These are phyloP conservation scores for Pleuronectes platessa DNA, from an alignment of 2,113 vertebrate genomes.

Conservation along the genomic window DNA sequence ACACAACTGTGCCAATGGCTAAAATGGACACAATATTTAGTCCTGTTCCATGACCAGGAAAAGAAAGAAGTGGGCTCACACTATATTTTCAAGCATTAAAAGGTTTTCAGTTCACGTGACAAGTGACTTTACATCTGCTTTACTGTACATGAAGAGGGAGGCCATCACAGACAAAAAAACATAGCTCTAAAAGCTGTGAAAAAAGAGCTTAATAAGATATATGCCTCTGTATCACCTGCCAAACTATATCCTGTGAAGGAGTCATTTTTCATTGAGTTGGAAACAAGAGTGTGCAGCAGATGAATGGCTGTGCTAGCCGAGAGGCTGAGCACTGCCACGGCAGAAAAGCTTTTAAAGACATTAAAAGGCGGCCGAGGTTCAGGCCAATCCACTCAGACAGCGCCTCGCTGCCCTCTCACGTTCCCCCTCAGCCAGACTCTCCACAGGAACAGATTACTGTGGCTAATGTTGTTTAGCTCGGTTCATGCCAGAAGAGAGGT, in stretches of 20 bases:
- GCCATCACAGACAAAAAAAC: background rate
- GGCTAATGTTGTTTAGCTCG: slow-evolving; percentile 55
- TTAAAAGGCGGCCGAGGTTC: slow-evolving; percentile 68
- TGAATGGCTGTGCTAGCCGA: slow-evolving; percentile 40
- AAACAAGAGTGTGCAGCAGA: slow-evolving; percentile 45
- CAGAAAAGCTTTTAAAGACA: slow-evolving; percentile 79
- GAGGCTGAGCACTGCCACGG: slow-evolving; percentile 41
- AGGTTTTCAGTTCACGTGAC: background rate
- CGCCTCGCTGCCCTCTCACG: slow-evolving; percentile 47
- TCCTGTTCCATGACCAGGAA: no score
- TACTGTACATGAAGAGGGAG: background rate
- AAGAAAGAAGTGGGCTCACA: no score
- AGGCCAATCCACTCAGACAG: slow-evolving; percentile 72
- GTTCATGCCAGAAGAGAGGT: slow-evolving; percentile 22
- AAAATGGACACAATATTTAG: background rate
- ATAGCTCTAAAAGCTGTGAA: slow-evolving; percentile 26
- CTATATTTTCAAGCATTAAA: background rate
- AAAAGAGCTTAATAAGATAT: slow-evolving; percentile 13
- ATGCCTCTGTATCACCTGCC: slow-evolving; percentile 8
- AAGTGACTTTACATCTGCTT: background rate
- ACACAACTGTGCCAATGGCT: background rate
- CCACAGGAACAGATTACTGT: slow-evolving; percentile 53
- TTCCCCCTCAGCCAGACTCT: slow-evolving; percentile 53
- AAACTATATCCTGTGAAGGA: slow-evolving; percentile 28
- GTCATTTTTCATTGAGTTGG: slow-evolving; percentile 55